Evolutionary conservation across 2,888 invertebrate genomes (phyloP).

Genomic region (Trilocha varians): DNA sequence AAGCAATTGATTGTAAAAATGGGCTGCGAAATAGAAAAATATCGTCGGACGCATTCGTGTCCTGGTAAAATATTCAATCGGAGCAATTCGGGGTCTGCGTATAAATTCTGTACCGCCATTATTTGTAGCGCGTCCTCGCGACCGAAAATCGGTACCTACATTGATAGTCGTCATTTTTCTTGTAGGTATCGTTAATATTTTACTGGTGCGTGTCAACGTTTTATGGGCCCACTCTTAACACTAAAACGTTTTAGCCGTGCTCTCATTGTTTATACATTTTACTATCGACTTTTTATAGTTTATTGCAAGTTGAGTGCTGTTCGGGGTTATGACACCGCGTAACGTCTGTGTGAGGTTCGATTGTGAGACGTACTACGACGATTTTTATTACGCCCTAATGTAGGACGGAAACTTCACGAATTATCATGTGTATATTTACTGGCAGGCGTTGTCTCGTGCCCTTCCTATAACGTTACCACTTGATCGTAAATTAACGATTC

Average conservation of each 20-base stretch:
- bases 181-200: conserved; percentile 71
- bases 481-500: neutral
- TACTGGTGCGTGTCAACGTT: conserved; percentile 71
- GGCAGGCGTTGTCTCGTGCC: conserved; percentile 13
- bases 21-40: conserved; percentile 69
- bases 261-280: conserved; percentile 73
- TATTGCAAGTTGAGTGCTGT: conserved; percentile 57
- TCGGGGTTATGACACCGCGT: conserved; percentile 51
- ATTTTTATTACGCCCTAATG: conserved; percentile 52
- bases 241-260: conserved; percentile 70
- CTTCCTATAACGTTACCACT: conserved; percentile 1
- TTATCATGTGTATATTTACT: conserved; percentile 33
- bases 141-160: conserved; percentile 68
- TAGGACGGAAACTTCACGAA: conserved; percentile 31
- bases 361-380: conserved; percentile 50
- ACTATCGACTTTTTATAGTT: conserved; percentile 69
- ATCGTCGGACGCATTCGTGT: conserved; percentile 67
- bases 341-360: conserved; percentile 48
- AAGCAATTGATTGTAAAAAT: conserved; percentile 71
- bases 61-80: conserved; percentile 73
- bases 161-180: conserved; percentile 72
- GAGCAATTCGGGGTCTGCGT: conserved; percentile 68
- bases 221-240: conserved; percentile 71
- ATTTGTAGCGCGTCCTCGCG: conserved; percentile 67
- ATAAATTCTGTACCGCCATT: conserved; percentile 67